Evolutionary conservation across 2,113 vertebrate genomes (phyloP).

Genomic region (Hippocampus mohnikei): DNA sequence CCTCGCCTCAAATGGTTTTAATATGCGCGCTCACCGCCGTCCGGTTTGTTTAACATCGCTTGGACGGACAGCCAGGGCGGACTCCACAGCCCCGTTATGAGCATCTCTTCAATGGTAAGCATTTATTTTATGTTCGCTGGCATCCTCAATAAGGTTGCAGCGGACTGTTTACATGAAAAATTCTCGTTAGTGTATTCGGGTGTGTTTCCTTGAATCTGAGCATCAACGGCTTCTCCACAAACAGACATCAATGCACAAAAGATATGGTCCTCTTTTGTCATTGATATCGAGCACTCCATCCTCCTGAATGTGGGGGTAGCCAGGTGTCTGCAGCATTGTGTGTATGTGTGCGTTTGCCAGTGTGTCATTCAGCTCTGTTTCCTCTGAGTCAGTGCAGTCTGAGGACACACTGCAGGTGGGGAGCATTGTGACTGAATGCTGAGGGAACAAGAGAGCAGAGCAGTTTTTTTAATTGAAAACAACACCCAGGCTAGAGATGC

Average conservation of each 20-base stretch:
- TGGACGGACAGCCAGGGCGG: conserved; percentile 32
- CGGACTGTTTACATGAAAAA: background rate
- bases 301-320: background rate
- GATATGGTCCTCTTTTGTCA: conserved; percentile 1
- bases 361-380: conserved; percentile 5
- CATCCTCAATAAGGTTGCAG: background rate
- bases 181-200: background rate
- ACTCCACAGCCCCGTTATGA: conserved; percentile 34
- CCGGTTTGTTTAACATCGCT: conserved; percentile 17
- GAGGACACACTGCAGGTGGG: conserved; percentile 43
- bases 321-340: conserved; percentile 36
- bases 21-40: conserved; percentile 32
- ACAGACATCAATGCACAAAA: background rate
- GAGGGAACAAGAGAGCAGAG: background rate
- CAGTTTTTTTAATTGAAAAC: no score
- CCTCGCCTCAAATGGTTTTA: conserved; percentile 21
- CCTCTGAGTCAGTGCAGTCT: conserved; percentile 22
- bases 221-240: background rate
- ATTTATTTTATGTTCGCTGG: conserved; percentile 3
- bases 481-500: no score
- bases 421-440: conserved; percentile 3
- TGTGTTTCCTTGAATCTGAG: background rate
- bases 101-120: conserved; percentile 68
- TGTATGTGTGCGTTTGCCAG: conserved; percentile 12
- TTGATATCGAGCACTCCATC: background rate